Conservation (phyloP, 2,113 vertebrate species). For the Desmodus rotundus region DNA sequence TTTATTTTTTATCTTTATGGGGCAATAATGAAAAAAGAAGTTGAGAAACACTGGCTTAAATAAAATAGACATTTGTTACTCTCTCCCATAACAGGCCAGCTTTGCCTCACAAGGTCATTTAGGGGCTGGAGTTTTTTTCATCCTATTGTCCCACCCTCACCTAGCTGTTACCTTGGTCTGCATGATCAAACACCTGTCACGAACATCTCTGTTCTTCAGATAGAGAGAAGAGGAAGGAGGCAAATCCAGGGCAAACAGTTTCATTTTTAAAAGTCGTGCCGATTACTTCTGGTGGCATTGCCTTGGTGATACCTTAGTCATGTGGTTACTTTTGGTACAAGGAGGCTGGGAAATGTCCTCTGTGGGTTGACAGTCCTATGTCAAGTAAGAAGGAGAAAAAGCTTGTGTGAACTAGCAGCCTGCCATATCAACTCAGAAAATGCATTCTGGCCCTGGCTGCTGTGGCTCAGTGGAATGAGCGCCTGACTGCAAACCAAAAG, state of each 20-base stretch:
- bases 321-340: background rate
- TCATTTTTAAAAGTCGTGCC: background rate
- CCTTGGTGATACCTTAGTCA: background rate
- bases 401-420: background rate
- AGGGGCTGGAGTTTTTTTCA: background rate
- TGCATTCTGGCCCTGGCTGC: too few relatives aligned
- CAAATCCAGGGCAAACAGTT: background rate
- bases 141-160: background rate
- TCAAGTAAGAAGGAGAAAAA: background rate
- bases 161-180: background rate
- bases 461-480: too few relatives aligned
- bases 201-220: background rate
- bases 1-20: background rate
- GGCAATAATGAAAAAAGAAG: background rate
- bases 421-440: background rate
- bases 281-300: background rate
- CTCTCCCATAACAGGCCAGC: background rate
- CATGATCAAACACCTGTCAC: background rate
- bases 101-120: background rate
- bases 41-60: background rate
- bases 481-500: too few relatives aligned
- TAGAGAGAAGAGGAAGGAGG: background rate
- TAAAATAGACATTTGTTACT: background rate
- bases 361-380: background rate
- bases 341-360: background rate